phyloP scores from a whole-genome alignment of 1,140 invertebrate genomes.

The Brachionus angularis region DNA sequence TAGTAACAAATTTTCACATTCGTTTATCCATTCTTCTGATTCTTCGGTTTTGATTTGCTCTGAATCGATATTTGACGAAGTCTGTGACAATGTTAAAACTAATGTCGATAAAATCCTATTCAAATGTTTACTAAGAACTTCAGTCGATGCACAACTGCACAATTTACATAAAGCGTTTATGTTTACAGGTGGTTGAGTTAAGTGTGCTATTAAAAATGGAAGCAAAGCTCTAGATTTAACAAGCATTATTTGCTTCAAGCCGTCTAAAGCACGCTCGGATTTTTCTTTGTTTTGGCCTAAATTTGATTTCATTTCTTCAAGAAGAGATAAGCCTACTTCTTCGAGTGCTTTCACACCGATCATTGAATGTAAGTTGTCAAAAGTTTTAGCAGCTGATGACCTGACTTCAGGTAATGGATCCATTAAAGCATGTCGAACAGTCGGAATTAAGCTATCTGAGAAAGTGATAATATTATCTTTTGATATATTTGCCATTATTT shows the following conservation, averaged over 20 bases:
- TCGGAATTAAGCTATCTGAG: conserved; percentile 93
- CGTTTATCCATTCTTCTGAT: conserved; percentile 70
- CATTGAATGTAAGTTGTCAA: conserved; percentile 87
- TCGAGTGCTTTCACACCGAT: conserved; percentile 90
- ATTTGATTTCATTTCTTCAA: conserved; percentile 24
- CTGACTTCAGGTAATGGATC: conserved; percentile 88
- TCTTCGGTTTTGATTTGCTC: background rate
- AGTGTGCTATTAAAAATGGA: conserved; percentile 88
- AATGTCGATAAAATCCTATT: conserved; percentile 84
- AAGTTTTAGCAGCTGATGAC: conserved; percentile 88
- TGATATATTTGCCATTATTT: conserved; percentile 94
- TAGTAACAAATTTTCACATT: conserved; percentile 85
- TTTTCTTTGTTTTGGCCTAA: background rate
- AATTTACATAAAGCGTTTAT: conserved; percentile 81
- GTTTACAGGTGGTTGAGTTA: conserved; percentile 78
- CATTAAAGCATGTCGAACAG: conserved; percentile 82
- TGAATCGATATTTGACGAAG: background rate
- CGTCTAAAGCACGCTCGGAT: conserved; percentile 70
- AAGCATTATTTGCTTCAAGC: conserved; percentile 89
- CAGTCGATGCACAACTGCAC: conserved; percentile 83
- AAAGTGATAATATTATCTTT: conserved; percentile 71
- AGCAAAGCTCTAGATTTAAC: conserved; percentile 90
- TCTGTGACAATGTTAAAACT: conserved; percentile 67
- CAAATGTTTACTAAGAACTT: conserved; percentile 83
- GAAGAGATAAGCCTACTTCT: conserved; percentile 63